These are phyloP conservation scores for Dromiciops gliroides DNA, from an alignment of 2,113 vertebrate species.

Conservation along the genomic window DNA sequence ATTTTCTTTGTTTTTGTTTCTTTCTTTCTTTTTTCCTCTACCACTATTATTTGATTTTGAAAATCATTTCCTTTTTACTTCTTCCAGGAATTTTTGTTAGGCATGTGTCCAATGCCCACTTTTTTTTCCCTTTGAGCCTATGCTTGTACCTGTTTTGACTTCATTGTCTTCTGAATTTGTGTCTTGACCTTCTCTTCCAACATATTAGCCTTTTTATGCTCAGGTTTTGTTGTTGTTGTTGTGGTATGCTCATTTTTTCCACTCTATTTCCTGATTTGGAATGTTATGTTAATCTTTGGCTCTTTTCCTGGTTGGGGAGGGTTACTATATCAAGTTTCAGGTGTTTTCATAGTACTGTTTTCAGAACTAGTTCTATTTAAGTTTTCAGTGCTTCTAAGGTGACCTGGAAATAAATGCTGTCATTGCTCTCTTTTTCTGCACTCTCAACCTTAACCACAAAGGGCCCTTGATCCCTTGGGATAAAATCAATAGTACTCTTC, in stretches of 20 bases:
- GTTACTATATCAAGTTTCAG: too few relatives aligned
- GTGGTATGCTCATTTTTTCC: background rate
- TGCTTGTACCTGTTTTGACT: background rate
- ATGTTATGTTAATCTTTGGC: background rate
- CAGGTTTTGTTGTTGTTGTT: background rate
- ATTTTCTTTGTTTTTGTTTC: too few relatives aligned
- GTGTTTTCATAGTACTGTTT: background rate
- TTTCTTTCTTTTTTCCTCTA: too few relatives aligned
- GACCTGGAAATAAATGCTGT: background rate
- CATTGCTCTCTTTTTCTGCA: too few relatives aligned
- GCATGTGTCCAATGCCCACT: background rate
- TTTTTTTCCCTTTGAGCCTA: background rate
- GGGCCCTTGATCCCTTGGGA: background rate
- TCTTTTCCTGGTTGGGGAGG: background rate
- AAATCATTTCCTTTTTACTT: too few relatives aligned
- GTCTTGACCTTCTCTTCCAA: background rate
- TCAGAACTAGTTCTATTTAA: background rate
- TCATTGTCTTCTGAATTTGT: background rate
- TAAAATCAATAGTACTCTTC: background rate
- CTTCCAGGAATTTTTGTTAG: background rate
- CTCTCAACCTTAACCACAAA: too few relatives aligned
- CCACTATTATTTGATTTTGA: too few relatives aligned
- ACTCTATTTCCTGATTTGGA: background rate
- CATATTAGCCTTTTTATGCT: background rate
- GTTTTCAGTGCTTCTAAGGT: background rate